phyloP scores from a whole-genome alignment of 1,140 invertebrate species.

The Plutomurus gul region DNA sequence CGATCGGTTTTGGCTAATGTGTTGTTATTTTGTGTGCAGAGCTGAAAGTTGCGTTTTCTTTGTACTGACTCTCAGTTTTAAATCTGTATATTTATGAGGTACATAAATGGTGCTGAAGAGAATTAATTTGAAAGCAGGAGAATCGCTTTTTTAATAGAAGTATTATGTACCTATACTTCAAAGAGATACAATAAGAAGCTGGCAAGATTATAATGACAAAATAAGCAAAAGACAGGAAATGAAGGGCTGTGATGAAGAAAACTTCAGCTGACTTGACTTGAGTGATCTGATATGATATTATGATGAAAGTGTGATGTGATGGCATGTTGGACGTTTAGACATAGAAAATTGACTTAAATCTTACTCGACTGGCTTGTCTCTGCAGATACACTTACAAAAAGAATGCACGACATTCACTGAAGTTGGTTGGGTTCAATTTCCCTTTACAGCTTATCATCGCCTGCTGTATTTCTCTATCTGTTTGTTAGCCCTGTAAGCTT shows the following conservation, averaged over 20 bases:
- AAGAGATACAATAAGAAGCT: neutral
- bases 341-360: neutral
- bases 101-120: no score
- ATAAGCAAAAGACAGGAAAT: slow-evolving; percentile 6
- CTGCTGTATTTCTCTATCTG: no score
- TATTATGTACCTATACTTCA: neutral
- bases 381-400: neutral
- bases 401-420: neutral
- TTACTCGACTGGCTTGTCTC: neutral
- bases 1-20: neutral
- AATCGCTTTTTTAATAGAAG: no score
- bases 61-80: no score
- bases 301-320: neutral
- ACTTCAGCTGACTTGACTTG: neutral
- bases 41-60: no score
- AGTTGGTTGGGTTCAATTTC: slow-evolving; percentile 4
- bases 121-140: no score
- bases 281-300: no score
- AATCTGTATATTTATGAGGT: no score
- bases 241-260: neutral
- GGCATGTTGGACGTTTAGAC: neutral
- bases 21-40: no score
- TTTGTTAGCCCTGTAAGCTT: no score
- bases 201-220: neutral
- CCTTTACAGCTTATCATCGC: neutral